Percentiles rank a stretch among this genome's conserved stretches.
These are phyloP conservation scores for Mesitornis unicolor DNA, from an alignment of 2,113 vertebrate species.

Conservation along the genomic window DNA sequence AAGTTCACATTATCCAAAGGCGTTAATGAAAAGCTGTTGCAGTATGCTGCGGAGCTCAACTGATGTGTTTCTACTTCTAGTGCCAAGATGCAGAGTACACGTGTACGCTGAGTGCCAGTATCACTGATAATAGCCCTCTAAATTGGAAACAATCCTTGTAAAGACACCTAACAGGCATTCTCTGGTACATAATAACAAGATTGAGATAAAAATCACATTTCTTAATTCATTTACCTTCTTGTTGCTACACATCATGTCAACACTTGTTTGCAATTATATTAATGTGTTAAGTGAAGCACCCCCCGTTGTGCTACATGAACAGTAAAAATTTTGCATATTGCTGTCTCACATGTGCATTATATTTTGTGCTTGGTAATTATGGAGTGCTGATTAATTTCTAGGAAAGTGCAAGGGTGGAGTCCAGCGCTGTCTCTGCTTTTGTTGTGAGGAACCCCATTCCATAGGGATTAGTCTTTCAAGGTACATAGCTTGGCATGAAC, in stretches of 20 bases:
- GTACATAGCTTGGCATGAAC: not conserved
- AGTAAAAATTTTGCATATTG: not conserved
- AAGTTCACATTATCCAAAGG: not conserved
- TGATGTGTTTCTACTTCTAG: not conserved
- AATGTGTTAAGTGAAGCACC: not conserved
- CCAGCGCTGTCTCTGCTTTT: not conserved
- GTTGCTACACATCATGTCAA: not conserved
- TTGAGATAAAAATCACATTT: conserved; percentile 4
- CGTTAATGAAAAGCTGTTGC: not conserved
- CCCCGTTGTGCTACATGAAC: not conserved
- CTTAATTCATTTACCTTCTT: conserved; percentile 26
- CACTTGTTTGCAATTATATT: conserved; percentile 7
- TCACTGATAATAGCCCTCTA: not conserved
- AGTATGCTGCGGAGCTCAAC: not conserved
- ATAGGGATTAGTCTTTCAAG: not conserved
- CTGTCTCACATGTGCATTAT: not conserved
- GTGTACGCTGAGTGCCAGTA: not conserved
- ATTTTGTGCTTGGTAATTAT: not conserved
- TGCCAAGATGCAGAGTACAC: not conserved
- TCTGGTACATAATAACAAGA: not conserved
- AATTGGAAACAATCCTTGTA: not conserved
- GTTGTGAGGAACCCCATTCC: not conserved
- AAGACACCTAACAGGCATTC: not conserved
- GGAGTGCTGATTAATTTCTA: not conserved
- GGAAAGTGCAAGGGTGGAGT: not conserved